Evolutionary conservation across 2,797 vertebrate species (phyloP), one percentile per base, ranked within the genome.

Genomic region (Caiman crocodilus): DNA sequence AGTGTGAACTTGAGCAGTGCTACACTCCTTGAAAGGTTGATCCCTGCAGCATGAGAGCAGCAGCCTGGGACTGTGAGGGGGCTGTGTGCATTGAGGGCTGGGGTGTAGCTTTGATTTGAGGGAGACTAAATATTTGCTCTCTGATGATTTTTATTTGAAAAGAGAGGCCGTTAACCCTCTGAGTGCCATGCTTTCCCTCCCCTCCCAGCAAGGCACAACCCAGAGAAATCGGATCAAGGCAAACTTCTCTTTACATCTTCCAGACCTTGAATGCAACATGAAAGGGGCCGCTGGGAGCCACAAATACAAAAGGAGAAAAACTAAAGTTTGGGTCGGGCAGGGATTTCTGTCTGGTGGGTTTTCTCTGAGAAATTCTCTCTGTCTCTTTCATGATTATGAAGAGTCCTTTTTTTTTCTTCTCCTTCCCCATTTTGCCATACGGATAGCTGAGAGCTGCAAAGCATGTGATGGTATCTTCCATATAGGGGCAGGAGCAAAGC

Each of bases 391-490:
- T 91, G 91, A 87, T 76, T 95, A 95, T 94, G 93, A 97, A 95
- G 85, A 96, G 74, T 86, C 90, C 75, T 93, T 96, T 94, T 76
- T 71, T 32, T 86, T 84, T 3, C 14, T 50, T 14, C 61, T 67
- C 82, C 35, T 94, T 91, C 74, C 93, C 92, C 85, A 90, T 92
- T 94, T 95, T 1, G 55, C 96, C 96, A 97, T 96, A 95, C 96
- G 79, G 95, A 95, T 97, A 88, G 95, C 97, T 96, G 94, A 95
- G 95, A 96, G 97, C 94, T 0, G 83, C 6, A n/a, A 92, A 96
- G 97, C 97, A 97, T 97, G 96, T 97, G 97, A 97, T 97, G 94
- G 94, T 69, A 90, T 92, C 96, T 97, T 96, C 96, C 97, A 96
- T 96, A 96, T 96, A 97, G 96, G 96, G 97, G 97, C 97, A 97